phyloP scores from a whole-genome alignment of 2,888 invertebrate genomes.

The Papilio elwesi region DNA sequence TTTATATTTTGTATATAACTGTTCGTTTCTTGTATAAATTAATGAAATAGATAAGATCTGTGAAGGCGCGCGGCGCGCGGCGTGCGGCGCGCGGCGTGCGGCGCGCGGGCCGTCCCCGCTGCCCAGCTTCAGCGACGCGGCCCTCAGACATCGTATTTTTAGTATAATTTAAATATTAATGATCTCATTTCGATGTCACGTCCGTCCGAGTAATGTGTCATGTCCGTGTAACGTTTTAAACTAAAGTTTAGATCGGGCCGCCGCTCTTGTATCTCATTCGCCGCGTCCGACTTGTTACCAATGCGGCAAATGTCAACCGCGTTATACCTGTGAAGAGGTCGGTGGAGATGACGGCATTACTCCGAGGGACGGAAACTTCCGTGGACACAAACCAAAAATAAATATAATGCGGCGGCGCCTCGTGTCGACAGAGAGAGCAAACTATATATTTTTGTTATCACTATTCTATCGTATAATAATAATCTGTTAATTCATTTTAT shows the following conservation, averaged over 20 bases:
- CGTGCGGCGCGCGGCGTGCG: conserved; percentile 8
- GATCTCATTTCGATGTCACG: conserved; percentile 82
- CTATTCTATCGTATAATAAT: conserved; percentile 67
- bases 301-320: too few species aligned
- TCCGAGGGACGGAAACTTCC: conserved; percentile 63
- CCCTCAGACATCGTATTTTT: conserved; percentile 65
- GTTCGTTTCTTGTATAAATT: conserved; percentile 76
- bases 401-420: conserved; percentile 57
- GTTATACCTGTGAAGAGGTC: too few species aligned
- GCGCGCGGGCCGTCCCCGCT: neutral
- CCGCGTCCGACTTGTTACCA: too few species aligned
- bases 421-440: conserved; percentile 45
- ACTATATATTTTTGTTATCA: conserved; percentile 78
- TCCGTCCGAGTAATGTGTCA: conserved; percentile 68
- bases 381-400: conserved; percentile 77
- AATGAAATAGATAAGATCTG: conserved; percentile 77
- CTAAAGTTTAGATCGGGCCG: neutral
- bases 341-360: conserved; percentile 61
- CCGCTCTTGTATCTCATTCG: neutral
- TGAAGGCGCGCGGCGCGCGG: conserved; percentile 57
- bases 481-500: conserved; percentile 77
- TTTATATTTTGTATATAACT: conserved; percentile 81
- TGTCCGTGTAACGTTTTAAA: conserved; percentile 27
- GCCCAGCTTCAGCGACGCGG: neutral
- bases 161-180: conserved; percentile 81